phyloP scores from a whole-genome alignment of 2,888 invertebrate genomes.

The Aricia artaxerxes region DNA sequence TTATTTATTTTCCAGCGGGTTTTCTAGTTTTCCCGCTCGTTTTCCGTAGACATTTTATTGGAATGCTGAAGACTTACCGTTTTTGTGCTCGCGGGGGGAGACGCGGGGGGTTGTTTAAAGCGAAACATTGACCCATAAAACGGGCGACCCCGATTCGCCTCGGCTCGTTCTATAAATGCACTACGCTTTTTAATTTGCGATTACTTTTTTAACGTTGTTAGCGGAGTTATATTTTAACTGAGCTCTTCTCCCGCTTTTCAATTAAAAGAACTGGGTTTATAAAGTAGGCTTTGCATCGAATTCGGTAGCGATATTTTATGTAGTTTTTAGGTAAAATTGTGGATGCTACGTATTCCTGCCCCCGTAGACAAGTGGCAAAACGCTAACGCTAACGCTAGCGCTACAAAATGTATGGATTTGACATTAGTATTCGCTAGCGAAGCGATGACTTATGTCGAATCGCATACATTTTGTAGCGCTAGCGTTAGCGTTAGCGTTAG shows the following conservation, averaged over 20 bases:
- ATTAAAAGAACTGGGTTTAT: constrained; percentile 11
- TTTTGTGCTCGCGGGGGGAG: neutral
- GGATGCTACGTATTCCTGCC: neutral
- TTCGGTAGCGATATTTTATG: neutral
- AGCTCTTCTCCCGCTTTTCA: neutral
- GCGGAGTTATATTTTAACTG: constrained; percentile 5
- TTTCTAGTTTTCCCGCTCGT: constrained; percentile 10
- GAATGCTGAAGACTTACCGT: constrained; percentile 6
- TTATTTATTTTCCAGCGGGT: constrained; percentile 13
- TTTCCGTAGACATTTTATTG: constrained; percentile 8
- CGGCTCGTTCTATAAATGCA: neutral
- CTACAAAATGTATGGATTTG: no score
- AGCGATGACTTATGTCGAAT: no score
- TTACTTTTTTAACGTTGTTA: constrained; percentile 22
- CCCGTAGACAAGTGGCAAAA: no score
- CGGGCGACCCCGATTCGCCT: neutral
- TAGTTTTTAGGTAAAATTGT: neutral
- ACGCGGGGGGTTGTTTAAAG: neutral
- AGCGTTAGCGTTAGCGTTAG: no score
- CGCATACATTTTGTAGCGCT: no score
- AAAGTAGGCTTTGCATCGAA: constrained; percentile 9
- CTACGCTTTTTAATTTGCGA: constrained; percentile 22
- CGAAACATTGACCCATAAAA: constrained; percentile 15
- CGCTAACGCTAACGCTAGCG: no score
- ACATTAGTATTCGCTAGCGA: no score